Evolutionary conservation across 2,113 vertebrate species (phyloP), one percentile per base, ranked within the genome.

Genomic region (Corythornis madagascariensis): DNA sequence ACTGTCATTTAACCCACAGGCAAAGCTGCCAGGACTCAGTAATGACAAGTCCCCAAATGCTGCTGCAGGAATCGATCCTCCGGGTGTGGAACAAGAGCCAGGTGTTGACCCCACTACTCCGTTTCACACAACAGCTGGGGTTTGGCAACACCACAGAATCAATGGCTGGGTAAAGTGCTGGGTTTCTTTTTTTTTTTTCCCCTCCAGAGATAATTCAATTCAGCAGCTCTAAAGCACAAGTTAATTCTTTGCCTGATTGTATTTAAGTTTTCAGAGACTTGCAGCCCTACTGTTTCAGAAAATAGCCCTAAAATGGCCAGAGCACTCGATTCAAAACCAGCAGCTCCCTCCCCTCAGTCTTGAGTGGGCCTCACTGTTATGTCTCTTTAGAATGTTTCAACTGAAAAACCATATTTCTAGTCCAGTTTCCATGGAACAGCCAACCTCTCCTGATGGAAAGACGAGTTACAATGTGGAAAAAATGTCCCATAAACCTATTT

Each of bases 201-300:
- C n/a, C 75, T 78, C 45, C 85, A 85, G 28, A 63, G 92, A 85
- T 90, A 89, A 86, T 84, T 93, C 86, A 90, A 69, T 92, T 89
- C 64, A 92, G 64, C 85, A 85, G 38, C 63, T 67, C 43, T 50
- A 72, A 83, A 77, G 77, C 35, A 77, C n/a, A 72, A 91, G 79
- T 48, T 89, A 88, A 93, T 76, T 90, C 63, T 69, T 91, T 72
- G 74, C 65, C 66, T 48, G 31, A 55, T 20, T 79, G n/a, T 82
- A 77, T 83, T 78, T 70, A 38, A 24, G 25, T 43, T 88, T 88
- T 80, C 85, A 89, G 92, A 93, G 50, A 53, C 48, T 55, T 77
- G 75, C 73, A 67, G 70, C 19, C 75, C 60, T 22, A 64, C 59
- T 77, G 73, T 70, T 92, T 79, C n/a, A 77, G 66, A 86, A 93